Evolutionary conservation across 2,888 invertebrate genomes (phyloP).

Genomic region (Sipunculus nudus): DNA sequence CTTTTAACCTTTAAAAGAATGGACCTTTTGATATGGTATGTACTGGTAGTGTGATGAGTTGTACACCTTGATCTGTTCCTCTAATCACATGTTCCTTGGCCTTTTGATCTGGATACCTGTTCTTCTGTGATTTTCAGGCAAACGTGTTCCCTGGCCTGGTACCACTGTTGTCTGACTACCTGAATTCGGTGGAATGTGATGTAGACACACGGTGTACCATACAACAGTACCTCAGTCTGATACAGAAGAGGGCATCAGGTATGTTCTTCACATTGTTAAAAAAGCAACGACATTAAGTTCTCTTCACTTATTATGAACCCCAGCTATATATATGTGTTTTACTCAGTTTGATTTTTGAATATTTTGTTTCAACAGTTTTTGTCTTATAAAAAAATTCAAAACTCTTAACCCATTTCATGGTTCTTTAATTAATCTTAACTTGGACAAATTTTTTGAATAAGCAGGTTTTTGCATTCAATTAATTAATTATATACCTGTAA

Average conservation of each 20-base stretch:
- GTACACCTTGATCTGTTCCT: not conserved
- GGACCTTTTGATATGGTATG: not conserved
- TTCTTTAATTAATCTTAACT: no score
- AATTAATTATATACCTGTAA: no score
- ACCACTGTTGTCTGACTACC: slow-evolving; percentile 91
- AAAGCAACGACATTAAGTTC: not conserved
- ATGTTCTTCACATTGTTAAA: slow-evolving; percentile 22
- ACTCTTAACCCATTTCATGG: no score
- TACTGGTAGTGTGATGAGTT: not conserved
- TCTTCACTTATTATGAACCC: no score
- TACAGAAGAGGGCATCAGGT: slow-evolving; percentile 72
- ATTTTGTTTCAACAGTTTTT: not conserved
- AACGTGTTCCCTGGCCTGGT: slow-evolving; percentile 94
- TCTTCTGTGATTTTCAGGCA: slow-evolving; percentile 69
- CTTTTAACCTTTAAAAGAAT: no score
- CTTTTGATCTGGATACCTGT: not conserved
- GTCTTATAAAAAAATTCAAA: not conserved
- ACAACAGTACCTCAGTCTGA: slow-evolving; percentile 93
- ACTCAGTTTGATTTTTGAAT: not conserved
- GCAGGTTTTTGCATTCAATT: no score
- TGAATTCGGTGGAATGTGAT: slow-evolving; percentile 91
- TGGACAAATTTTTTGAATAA: no score
- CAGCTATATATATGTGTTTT: not conserved
- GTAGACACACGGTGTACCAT: slow-evolving; percentile 98
- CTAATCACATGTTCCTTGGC: not conserved